Conservation (phyloP, 2,888 invertebrate genomes). For the Nephrotoma flavescens region DNA sequence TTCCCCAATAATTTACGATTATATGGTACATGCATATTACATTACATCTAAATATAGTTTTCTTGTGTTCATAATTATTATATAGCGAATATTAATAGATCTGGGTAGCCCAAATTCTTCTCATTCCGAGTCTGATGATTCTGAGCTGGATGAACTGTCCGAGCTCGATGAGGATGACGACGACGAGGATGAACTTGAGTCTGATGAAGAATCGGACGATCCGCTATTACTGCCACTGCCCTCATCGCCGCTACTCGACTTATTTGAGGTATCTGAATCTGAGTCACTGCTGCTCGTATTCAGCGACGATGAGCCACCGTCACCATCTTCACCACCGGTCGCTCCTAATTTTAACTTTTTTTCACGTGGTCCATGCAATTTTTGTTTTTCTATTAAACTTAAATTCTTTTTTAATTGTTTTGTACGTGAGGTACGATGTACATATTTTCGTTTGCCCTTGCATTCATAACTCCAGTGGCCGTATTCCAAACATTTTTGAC, state of each 20-base stretch:
- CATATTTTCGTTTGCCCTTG: slow-evolving; percentile 74
- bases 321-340: slow-evolving; percentile 15
- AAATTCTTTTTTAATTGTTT: slow-evolving; percentile 56
- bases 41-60: not conserved
- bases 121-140: not conserved
- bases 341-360: slow-evolving; percentile 14
- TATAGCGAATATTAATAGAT: not conserved
- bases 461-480: slow-evolving; percentile 96
- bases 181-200: slow-evolving; percentile 7
- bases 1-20: not conserved
- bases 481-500: slow-evolving; percentile 83
- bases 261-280: slow-evolving; percentile 22
- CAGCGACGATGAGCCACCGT: slow-evolving; percentile 13
- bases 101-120: not conserved
- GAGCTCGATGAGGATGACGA: slow-evolving; percentile 10
- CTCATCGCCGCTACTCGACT: slow-evolving; percentile 8
- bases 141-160: not conserved
- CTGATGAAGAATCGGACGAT: slow-evolving; percentile 7
- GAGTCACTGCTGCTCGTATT: slow-evolving; percentile 19
- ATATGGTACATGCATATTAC: not conserved
- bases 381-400: slow-evolving; percentile 15
- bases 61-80: not conserved
- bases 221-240: not conserved
- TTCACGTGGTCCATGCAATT: slow-evolving; percentile 13
- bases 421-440: slow-evolving; percentile 71